phyloP scores from a whole-genome alignment of 2,888 invertebrate species.

The Drosophila anomelani region DNA sequence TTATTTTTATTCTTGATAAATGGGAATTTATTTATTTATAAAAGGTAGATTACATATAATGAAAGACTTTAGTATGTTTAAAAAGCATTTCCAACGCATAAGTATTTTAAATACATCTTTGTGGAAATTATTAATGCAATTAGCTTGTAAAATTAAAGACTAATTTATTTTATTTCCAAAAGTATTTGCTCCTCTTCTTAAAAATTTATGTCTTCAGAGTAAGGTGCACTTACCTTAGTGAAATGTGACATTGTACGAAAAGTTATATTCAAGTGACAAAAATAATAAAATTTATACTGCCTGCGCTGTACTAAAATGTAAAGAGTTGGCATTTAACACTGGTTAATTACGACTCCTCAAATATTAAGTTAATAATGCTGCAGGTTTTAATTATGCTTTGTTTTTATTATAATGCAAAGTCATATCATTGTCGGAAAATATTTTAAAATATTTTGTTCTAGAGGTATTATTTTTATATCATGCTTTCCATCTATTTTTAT shows the following conservation, averaged over 20 bases:
- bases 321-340: neutral
- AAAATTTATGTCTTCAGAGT: neutral
- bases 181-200: neutral
- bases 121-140: neutral
- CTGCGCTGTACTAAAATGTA: neutral
- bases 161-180: neutral
- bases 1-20: neutral
- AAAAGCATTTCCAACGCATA: neutral
- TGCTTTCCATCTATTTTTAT: neutral
- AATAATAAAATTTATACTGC: neutral
- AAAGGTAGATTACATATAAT: neutral
- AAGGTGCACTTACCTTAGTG: neutral
- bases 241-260: conserved; percentile 5
- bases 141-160: neutral
- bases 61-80: too few relatives aligned
- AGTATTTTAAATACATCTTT: neutral
- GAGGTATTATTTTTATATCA: too few relatives aligned
- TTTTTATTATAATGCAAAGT: neutral
- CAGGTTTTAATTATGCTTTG: neutral
- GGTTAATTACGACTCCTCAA: neutral
- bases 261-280: neutral
- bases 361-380: conserved; percentile 2
- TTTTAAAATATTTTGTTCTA: neutral
- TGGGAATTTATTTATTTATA: neutral
- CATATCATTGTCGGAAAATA: neutral